These are phyloP conservation scores for Cryptus viduatorius DNA, from an alignment of 2,888 invertebrate species.

Conservation along the genomic window DNA sequence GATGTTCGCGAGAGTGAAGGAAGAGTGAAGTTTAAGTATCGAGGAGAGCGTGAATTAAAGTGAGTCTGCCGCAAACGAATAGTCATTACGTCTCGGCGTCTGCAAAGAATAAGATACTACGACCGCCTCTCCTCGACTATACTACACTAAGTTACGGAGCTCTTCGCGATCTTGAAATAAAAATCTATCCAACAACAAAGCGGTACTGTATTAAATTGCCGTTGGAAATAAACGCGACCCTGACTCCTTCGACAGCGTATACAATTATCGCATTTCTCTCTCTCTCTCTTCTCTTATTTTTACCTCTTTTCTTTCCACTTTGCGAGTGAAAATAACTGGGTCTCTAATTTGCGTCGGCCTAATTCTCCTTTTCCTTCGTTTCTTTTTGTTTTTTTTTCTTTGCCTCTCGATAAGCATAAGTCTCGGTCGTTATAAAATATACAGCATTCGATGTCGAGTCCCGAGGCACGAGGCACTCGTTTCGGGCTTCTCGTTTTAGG, in stretches of 20 bases:
- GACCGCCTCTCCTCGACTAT: slow-evolving; percentile 18
- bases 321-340: slow-evolving; percentile 38
- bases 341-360: slow-evolving; percentile 51
- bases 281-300: neutral
- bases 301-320: slow-evolving; percentile 6
- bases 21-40: slow-evolving; percentile 27
- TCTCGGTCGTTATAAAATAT: slow-evolving; percentile 46
- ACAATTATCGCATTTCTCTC: slow-evolving; percentile 25
- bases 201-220: slow-evolving; percentile 34
- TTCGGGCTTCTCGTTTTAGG: slow-evolving; percentile 36
- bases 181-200: slow-evolving; percentile 43
- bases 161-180: slow-evolving; percentile 35
- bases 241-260: slow-evolving; percentile 42
- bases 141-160: neutral
- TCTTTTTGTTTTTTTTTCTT: neutral
- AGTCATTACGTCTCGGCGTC: slow-evolving; percentile 55
- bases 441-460: slow-evolving; percentile 54
- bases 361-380: slow-evolving; percentile 5
- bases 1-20: slow-evolving; percentile 29
- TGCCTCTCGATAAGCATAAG: slow-evolving; percentile 22
- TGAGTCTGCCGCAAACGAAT: slow-evolving; percentile 49
- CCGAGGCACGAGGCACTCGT: slow-evolving; percentile 38
- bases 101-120: slow-evolving; percentile 43
- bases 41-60: slow-evolving; percentile 54
- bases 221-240: slow-evolving; percentile 45